Percentiles rank a stretch among this genome's conserved stretches.
These are phyloP conservation scores for Mycetomoellerius zeteki DNA, from an alignment of 1,140 invertebrate species.

Conservation along the genomic window DNA sequence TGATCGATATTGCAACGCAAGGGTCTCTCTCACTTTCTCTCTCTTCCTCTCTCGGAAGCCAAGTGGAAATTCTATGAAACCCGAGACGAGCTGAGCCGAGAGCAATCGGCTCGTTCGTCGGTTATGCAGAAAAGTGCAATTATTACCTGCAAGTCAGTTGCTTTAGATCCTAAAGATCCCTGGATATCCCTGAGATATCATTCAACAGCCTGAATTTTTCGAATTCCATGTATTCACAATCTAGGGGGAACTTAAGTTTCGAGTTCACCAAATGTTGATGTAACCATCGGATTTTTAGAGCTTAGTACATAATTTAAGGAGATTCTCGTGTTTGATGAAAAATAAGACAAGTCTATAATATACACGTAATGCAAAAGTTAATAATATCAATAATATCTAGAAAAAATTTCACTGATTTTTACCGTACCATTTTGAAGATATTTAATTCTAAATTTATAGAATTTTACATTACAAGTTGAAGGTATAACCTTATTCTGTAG, in stretches of 20 bases:
- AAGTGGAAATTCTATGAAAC: conserved; percentile 59
- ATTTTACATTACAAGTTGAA: too few species aligned
- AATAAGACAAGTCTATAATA: too few species aligned
- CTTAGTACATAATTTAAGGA: not conserved
- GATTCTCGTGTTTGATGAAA: too few species aligned
- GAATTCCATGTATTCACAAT: not conserved
- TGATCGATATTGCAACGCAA: conserved; percentile 74
- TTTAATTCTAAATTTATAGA: too few species aligned
- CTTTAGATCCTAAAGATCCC: not conserved
- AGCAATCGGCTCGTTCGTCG: conserved; percentile 33
- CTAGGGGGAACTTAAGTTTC: not conserved
- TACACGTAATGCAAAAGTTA: too few species aligned
- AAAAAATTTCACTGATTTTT: too few species aligned
- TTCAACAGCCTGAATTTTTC: not conserved
- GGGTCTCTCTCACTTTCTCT: conserved; percentile 37
- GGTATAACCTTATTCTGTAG: too few species aligned
- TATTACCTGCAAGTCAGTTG: conserved; percentile 5
- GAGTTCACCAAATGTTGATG: not conserved
- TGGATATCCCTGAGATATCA: not conserved
- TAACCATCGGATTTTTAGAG: not conserved
- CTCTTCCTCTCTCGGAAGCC: conserved; percentile 50
- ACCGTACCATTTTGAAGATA: too few species aligned
- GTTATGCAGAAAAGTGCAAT: conserved; percentile 48
- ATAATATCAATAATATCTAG: too few species aligned
- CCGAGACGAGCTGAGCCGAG: not conserved